Evolutionary conservation across 2,888 invertebrate genomes (phyloP).

Genomic region (Drosophila helvetica): DNA sequence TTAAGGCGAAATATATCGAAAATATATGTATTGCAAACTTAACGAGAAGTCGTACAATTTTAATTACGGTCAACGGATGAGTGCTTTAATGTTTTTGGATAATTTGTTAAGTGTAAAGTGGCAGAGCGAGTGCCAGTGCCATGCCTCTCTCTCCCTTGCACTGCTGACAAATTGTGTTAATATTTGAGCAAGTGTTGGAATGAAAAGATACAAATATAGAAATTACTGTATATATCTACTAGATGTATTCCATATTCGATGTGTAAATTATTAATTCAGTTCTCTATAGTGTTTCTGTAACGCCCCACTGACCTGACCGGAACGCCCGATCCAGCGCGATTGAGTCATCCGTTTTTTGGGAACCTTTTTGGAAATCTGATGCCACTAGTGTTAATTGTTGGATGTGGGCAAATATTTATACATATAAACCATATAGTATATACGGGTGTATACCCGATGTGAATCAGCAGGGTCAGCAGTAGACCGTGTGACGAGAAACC

Average conservation of each 20-base stretch:
- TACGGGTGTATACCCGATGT: neutral
- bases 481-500: neutral
- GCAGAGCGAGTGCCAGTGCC: neutral
- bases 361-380: conserved; percentile 45
- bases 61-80: conserved; percentile 25
- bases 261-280: conserved; percentile 35
- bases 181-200: conserved; percentile 53
- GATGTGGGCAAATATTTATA: conserved; percentile 37
- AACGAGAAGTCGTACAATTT: neutral
- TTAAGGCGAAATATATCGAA: conserved; percentile 13
- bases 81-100: conserved; percentile 13
- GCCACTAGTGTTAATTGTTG: conserved; percentile 35
- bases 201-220: conserved; percentile 45
- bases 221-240: conserved; percentile 16
- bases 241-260: conserved; percentile 13
- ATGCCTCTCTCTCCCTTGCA: neutral
- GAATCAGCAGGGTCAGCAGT: neutral
- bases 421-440: conserved; percentile 14
- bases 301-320: conserved; percentile 9
- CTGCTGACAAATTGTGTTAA: conserved; percentile 53
- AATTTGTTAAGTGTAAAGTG: conserved; percentile 25
- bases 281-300: conserved; percentile 47
- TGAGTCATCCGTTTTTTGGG: conserved; percentile 49
- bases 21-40: neutral
- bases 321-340: conserved; percentile 19